Evolutionary conservation across 2,888 invertebrate species (phyloP), one percentile per base, ranked within the genome.

Genomic region (Cephus pulcher): DNA sequence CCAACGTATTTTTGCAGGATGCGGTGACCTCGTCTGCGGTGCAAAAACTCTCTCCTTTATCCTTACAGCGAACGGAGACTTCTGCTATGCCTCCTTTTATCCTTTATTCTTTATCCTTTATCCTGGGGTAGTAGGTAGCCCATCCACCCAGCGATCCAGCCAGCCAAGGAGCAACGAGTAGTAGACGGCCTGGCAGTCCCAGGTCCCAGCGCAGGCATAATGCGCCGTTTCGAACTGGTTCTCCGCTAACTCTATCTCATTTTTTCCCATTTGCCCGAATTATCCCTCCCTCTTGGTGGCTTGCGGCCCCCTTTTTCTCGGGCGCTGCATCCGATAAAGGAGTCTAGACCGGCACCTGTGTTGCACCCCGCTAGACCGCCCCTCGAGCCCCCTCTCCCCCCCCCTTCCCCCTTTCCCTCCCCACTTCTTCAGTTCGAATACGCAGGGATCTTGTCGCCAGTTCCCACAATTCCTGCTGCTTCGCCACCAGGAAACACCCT

Each of bases 271-370:
- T 86, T 85, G 77, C 82, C 83, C 83, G 84, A 84, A 84, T 85
- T 84, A 83, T 71, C 34, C 71, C 71, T 34, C 33, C 71, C 71
- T 71, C 71, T 71, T 34, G 32, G 32, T 71, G 32, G 32, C 32
- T 71, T 71, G 12, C 15, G 32, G 32, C 71, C 34, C 71, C 34
- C 71, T 71, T 34, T 71, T 34, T 71, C 71, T 71, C 71, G 32
- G 32, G 68, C 73, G 73, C 34, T 84, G 84, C 83, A 82, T 84
- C 81, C 84, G 84, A 89, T 87, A 88, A 89, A 88, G 85, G 86
- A 90, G 90, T 90, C 90, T 90, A 91, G 90, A 91, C 91, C 89
- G 88, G 90, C 90, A 91, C 91, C 90, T 91, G 91, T 88, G 85
- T 12, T 30, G 34, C 34, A 34, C 84, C 81, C 86, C 82, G 9